These are phyloP conservation scores for Alcis repandata DNA, from an alignment of 2,888 invertebrate genomes.

Conservation along the genomic window DNA sequence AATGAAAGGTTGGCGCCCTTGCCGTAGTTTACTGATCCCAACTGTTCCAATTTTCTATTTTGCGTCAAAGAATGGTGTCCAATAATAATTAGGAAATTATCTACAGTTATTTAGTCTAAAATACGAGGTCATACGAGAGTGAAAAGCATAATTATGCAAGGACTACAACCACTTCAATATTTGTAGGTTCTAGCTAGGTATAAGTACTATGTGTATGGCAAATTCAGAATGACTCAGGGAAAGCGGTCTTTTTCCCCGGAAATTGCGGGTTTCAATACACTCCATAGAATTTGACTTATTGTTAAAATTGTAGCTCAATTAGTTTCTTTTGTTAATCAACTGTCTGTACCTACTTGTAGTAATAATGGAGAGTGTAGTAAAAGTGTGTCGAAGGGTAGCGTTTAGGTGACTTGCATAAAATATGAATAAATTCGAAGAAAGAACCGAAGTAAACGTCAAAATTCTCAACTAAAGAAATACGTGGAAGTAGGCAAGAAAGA, in stretches of 20 bases:
- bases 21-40: too few relatives aligned
- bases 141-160: not conserved
- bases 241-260: not conserved
- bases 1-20: too few relatives aligned
- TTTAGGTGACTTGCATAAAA: not conserved
- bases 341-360: not conserved
- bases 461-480: too few relatives aligned
- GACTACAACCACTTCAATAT: too few relatives aligned
- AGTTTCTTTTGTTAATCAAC: not conserved
- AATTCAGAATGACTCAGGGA: slow-evolving; percentile 18
- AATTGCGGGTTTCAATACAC: slow-evolving; percentile 2
- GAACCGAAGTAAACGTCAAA: too few relatives aligned
- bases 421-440: too few relatives aligned
- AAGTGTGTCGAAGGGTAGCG: not conserved
- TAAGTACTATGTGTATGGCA: not conserved
- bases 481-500: too few relatives aligned
- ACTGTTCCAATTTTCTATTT: too few relatives aligned
- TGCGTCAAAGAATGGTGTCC: too few relatives aligned
- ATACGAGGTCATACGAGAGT: not conserved
- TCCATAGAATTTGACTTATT: not conserved
- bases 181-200: not conserved
- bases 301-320: slow-evolving; percentile 8
- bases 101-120: not conserved
- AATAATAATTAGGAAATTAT: not conserved
- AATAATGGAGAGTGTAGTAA: not conserved